Evolutionary conservation across 2,888 invertebrate genomes (phyloP).

Genomic region (Cataglyphis albicans): DNA sequence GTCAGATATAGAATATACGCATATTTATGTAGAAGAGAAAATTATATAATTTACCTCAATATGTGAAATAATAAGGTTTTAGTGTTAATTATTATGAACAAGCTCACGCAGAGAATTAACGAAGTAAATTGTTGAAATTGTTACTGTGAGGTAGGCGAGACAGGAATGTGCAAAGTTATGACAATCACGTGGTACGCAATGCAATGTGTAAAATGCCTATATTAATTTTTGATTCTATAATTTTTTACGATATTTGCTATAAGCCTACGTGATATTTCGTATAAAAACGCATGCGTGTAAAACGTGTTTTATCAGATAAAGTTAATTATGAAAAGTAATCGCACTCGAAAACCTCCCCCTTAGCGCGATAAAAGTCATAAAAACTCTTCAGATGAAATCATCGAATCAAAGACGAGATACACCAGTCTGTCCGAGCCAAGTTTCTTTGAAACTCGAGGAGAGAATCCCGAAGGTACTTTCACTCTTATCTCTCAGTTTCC

Average conservation of each 20-base stretch:
- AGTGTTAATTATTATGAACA: constrained; percentile 10
- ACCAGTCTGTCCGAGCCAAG: constrained; percentile 8
- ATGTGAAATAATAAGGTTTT: not conserved
- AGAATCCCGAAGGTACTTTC: constrained; percentile 60
- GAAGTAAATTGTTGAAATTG: constrained; percentile 38
- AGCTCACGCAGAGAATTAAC: not conserved
- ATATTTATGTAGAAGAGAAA: not conserved
- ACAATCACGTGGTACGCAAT: not conserved
- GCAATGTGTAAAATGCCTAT: not conserved
- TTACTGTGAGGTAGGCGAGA: not conserved
- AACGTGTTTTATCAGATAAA: not conserved
- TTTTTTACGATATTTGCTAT: not conserved
- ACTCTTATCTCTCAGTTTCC: constrained; percentile 57
- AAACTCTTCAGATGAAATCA: constrained; percentile 37
- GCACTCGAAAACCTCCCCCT: not conserved
- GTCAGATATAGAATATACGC: constrained; percentile 10
- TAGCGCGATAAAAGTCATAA: constrained; percentile 46
- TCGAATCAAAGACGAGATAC: constrained; percentile 47
- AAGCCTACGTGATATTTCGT: not conserved
- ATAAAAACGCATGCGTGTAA: not conserved
- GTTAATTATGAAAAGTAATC: constrained; percentile 28
- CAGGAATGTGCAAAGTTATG: constrained; percentile 18
- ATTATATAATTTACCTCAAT: constrained; percentile 16
- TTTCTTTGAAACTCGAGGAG: constrained; percentile 48
- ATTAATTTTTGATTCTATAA: constrained; percentile 16